Conservation (phyloP, 2,113 vertebrate species). For the Saguinus midas region DNA sequence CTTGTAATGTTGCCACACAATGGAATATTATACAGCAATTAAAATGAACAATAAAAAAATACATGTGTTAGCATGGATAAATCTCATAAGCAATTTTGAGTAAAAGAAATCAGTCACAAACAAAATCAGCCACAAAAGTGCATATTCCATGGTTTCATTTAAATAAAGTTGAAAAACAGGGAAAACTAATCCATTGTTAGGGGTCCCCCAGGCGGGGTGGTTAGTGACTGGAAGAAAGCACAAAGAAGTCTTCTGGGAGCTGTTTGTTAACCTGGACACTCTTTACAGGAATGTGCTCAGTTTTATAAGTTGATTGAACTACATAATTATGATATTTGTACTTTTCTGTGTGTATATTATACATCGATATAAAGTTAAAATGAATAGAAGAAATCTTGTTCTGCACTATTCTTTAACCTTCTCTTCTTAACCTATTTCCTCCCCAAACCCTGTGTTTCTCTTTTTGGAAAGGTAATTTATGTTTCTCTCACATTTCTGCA, state of each 20-base stretch:
- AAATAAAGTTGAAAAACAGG: slow-evolving; percentile 4
- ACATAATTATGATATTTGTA: not conserved
- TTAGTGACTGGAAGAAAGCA: not conserved
- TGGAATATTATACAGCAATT: not conserved
- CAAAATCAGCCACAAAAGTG: not conserved
- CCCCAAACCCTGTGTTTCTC: not conserved
- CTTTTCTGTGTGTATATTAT: not conserved
- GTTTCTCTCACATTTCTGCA: not conserved
- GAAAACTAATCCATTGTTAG: not conserved
- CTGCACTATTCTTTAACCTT: not conserved
- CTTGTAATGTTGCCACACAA: not conserved
- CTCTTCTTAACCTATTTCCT: not conserved
- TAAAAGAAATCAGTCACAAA: not conserved
- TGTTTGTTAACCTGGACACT: not conserved
- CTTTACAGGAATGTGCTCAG: not conserved
- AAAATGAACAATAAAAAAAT: slow-evolving; percentile 21
- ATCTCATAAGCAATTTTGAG: not conserved
- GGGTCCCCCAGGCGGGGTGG: not conserved
- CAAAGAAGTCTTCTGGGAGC: not conserved
- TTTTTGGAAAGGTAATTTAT: not conserved
- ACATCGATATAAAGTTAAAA: not conserved
- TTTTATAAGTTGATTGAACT: slow-evolving; percentile 27
- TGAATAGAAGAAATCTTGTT: not conserved
- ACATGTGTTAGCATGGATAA: not conserved
- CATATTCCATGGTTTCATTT: not conserved